Evolutionary conservation across 2,113 vertebrate genomes (phyloP), one percentile per base, ranked within the genome.

Genomic region (Anser brachyrhynchus): DNA sequence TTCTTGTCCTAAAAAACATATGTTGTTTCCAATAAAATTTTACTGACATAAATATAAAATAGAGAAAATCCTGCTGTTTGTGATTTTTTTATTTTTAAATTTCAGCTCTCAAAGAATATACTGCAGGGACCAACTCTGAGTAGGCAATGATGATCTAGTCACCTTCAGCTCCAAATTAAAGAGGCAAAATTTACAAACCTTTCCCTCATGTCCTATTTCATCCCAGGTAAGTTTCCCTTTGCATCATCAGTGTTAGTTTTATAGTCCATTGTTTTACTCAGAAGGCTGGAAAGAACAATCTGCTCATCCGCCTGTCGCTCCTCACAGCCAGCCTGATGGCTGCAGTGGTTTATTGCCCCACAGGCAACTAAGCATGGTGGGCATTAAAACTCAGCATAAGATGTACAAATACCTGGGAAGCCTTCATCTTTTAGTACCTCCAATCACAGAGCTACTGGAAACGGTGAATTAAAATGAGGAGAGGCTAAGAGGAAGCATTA

Each of bases 311-410:
- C 73, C 41, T 17, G 28, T 58, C 21, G 61, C 33, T 20, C 39
- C 70, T 87, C 35, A 19, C 28, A 59, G 46, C 16, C 11, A 10
- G 46, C 12, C 44, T 58, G 55, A 73, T 0, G 0, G 51, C 13
- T 1, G 1, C n/a, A 33, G 31, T 13, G 26, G 8, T 58, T 87
- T 91, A 62, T 20, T 31, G 65, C 70, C 65, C 41, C 65, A 0
- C 1, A 85, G 57, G 72, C 54, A 87, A 84, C 21, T n/a, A 37
- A 89, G 52, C 0, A 0, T 8, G 2, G 0, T 26, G 46, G 57
- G 35, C 67, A 58, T 35, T 76, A 83, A 91, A 91, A 79, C 75
- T 61, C 64, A 85, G 35, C 3, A 1, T 5, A 6, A 87, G 25
- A 51, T 37, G 6, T 17, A 55, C 5, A 89, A 91, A 41, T 65